These are phyloP conservation scores for Egretta garzetta DNA, from an alignment of 2,113 vertebrate genomes.

Conservation along the genomic window DNA sequence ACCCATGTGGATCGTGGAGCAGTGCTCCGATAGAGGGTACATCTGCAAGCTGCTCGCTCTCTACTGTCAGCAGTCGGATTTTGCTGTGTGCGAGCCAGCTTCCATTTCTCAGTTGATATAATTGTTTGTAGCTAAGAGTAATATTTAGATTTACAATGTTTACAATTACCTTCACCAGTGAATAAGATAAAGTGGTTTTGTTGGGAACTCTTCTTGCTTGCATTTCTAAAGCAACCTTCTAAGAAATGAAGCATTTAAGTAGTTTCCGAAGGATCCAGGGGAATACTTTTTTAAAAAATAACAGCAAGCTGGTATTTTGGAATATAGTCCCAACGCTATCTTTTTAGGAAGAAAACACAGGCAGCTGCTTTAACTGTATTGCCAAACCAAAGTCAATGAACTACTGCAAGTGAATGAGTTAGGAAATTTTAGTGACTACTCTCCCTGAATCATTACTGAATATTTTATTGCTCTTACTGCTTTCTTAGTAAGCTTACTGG, in stretches of 20 bases:
- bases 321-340: fast-evolving
- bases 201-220: neutral
- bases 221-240: neutral
- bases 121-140: neutral
- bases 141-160: neutral
- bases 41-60: neutral
- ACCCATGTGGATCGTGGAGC: neutral
- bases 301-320: neutral
- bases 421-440: neutral
- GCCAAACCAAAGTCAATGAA: neutral
- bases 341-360: neutral
- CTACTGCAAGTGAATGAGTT: neutral
- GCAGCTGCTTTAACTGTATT: neutral
- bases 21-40: neutral
- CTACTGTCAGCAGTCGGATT: neutral
- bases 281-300: neutral
- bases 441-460: neutral
- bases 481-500: neutral
- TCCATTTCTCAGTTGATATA: neutral
- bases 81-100: neutral
- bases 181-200: neutral
- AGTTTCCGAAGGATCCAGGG: neutral
- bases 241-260: neutral
- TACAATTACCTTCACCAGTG: neutral
- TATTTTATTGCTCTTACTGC: neutral